Base-by-base conservation (phyloP, 2,888 invertebrate genomes). In the Cremastinae sp. region DNA sequence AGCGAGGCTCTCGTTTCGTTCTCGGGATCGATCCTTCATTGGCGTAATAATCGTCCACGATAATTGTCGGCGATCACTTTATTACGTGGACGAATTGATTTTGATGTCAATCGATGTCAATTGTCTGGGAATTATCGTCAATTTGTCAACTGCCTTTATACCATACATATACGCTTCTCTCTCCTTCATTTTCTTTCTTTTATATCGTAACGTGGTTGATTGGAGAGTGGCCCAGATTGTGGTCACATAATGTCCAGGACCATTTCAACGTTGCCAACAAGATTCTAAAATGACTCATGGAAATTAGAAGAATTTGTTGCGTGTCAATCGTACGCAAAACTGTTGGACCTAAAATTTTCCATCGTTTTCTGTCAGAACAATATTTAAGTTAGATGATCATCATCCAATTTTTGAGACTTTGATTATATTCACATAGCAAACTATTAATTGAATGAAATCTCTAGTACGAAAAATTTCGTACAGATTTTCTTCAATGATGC, bases 41-140 rank as follows among this genome's bases (percentile, higher is more conserved):
- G 87, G 84, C 83, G 83, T 58, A 77, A 74, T 85, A 86, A 88
- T 85, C 84, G 80, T 79, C 81, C 81, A 82, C 51, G 65, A 61
- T 70, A 85, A 88, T 88, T 87, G 88, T 84, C 86, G 86, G 85
- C 84, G 85, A 87, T 88, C 85, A 80, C 83, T 88, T 86, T 88
- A 88, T 85, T 86, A 87, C 85, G 83, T 86, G 78, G 85, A 85
- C 86, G 86, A 84, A 87, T 87, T 88, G 87, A 87, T 88, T 88
- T 88, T 83, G 78, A 85, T 87, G 88, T 88, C 88, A 88, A 88
- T 78, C 85, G 85, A 86, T 87, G 88, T 88, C 88, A 88, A 88
- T 86, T 82, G 88, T 82, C 81, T 78, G 84, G 78, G 86, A 88
- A 87, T 88, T 85, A 85, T 87, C 82, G 84, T 83, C 85, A 86